These are phyloP conservation scores for Eonycteris spelaea DNA, from an alignment of 2,113 vertebrate species.

Conservation along the genomic window DNA sequence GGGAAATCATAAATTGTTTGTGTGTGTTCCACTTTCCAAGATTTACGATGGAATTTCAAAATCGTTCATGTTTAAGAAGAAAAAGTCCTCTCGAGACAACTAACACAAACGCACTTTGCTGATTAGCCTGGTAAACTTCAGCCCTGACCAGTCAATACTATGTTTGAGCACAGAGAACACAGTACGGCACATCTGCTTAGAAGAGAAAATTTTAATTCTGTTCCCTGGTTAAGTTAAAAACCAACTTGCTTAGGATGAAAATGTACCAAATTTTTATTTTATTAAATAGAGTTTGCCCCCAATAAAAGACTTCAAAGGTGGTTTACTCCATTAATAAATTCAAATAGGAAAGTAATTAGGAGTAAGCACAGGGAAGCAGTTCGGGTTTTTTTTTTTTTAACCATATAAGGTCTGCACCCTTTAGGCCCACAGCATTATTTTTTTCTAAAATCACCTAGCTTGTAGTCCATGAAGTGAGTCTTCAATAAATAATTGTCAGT, in stretches of 20 bases:
- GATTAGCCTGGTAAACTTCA: neutral
- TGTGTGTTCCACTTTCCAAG: neutral
- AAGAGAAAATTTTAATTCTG: neutral
- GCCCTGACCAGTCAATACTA: neutral
- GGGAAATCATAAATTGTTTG: neutral
- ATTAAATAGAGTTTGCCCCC: neutral
- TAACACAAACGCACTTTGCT: neutral
- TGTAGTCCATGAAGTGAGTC: neutral
- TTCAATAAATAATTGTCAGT: neutral
- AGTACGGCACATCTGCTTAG: neutral
- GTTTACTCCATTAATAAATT: conserved; percentile 2
- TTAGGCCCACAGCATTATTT: neutral
- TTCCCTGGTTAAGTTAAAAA: neutral
- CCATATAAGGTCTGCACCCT: neutral
- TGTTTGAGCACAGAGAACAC: neutral
- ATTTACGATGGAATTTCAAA: neutral
- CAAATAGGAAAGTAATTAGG: neutral
- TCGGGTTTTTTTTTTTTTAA: neutral
- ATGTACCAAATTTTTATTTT: neutral
- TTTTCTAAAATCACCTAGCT: neutral
- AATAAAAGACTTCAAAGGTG: neutral
- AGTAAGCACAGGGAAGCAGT: neutral
- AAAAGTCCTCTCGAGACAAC: neutral
- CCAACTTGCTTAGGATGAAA: neutral
- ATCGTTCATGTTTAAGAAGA: conserved; percentile 1